Conservation (phyloP, 2,113 vertebrate species). For the Myiozetetes cayanensis region DNA sequence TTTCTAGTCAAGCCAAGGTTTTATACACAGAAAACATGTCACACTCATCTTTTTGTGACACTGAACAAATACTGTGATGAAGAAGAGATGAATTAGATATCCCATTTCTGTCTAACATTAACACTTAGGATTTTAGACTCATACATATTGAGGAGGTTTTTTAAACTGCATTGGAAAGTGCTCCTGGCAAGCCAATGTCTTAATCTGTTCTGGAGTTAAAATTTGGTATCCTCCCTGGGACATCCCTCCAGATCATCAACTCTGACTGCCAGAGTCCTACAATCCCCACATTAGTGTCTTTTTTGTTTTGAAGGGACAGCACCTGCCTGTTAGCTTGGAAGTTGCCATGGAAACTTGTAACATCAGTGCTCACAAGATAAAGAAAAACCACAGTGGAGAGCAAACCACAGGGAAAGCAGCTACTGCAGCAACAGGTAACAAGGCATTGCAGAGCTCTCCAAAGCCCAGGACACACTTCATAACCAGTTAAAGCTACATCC, state of each 20-base stretch:
- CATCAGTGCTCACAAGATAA: background rate
- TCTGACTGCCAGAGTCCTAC: background rate
- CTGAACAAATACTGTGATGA: background rate
- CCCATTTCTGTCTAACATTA: background rate
- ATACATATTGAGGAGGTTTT: fast-evolving
- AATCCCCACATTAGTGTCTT: fast-evolving
- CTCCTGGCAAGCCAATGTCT: background rate
- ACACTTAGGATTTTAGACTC: background rate
- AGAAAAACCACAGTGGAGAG: background rate
- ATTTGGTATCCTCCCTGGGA: background rate
- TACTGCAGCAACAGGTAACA: background rate
- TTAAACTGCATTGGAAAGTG: background rate
- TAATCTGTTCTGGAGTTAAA: background rate
- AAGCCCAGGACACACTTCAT: background rate
- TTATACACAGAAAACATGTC: background rate
- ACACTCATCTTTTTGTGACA: background rate
- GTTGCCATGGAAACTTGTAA: background rate
- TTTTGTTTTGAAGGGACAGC: background rate
- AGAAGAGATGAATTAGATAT: background rate
- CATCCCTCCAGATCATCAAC: background rate
- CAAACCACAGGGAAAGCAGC: background rate
- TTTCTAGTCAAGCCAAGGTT: background rate
- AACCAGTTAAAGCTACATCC: background rate
- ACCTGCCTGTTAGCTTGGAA: background rate
- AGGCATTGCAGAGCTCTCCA: background rate